phyloP scores from a whole-genome alignment of 2,113 vertebrate species.

The Lynx canadensis region DNA sequence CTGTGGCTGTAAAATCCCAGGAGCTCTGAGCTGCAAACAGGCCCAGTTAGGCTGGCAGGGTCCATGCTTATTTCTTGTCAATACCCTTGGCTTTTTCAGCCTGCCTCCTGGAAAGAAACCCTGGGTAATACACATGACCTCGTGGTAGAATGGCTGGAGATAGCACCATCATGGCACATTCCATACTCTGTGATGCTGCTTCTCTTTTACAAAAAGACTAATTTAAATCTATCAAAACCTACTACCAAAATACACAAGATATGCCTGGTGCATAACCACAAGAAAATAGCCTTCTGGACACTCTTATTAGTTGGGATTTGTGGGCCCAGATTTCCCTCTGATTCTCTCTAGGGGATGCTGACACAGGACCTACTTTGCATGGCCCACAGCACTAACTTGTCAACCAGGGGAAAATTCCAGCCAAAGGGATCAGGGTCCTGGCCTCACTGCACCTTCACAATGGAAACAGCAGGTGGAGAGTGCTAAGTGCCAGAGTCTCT shows the following conservation, averaged over 20 bases:
- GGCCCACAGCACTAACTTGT: not conserved
- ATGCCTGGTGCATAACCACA: not conserved
- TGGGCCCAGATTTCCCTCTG: not conserved
- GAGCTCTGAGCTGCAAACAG: not conserved
- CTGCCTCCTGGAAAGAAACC: not conserved
- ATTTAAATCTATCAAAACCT: not conserved
- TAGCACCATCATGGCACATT: not conserved
- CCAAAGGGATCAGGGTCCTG: not conserved
- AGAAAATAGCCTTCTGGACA: not conserved
- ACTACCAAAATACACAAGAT: not conserved
- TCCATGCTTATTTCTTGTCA: not conserved
- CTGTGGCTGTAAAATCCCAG: slow-evolving; percentile 1
- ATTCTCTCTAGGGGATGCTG: not conserved
- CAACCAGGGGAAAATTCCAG: not conserved
- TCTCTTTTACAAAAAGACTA: not conserved
- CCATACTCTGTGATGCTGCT: not conserved
- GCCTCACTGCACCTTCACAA: accelerated
- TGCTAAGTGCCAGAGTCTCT: not conserved
- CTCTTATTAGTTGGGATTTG: not conserved
- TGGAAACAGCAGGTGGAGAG: not conserved
- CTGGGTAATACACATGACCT: not conserved
- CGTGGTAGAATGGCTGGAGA: not conserved
- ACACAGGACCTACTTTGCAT: not conserved
- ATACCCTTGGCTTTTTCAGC: not conserved
- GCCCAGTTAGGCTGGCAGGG: not conserved